phyloP scores from a whole-genome alignment of 2,797 vertebrate species.

The Gadopsis bispinosus region DNA sequence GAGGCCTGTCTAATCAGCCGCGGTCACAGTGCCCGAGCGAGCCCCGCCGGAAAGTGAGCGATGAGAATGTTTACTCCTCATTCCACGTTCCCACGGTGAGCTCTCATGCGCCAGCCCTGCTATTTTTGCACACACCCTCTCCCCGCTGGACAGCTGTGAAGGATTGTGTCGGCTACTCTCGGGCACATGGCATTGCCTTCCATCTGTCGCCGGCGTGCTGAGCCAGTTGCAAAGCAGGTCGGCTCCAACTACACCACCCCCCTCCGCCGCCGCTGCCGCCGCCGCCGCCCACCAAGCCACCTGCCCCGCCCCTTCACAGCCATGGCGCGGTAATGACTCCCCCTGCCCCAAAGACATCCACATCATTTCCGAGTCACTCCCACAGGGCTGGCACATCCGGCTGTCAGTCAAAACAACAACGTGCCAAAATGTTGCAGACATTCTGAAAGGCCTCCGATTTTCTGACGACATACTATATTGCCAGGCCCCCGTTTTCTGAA shows the following conservation, averaged over 20 bases:
- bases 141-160: conserved; percentile 76
- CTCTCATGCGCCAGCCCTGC: conserved; percentile 51
- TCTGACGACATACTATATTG: not conserved
- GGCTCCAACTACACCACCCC: conserved; percentile 8
- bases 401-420: conserved; percentile 70
- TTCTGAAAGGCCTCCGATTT: conserved; percentile 36
- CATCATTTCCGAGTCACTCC: conserved; percentile 61
- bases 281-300: conserved; percentile 9
- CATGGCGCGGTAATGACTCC: conserved; percentile 68
- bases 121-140: conserved; percentile 65
- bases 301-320: conserved; percentile 52
- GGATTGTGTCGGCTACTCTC: conserved; percentile 65
- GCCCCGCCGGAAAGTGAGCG: conserved; percentile 49
- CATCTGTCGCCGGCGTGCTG: conserved; percentile 70
- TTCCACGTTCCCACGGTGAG: conserved; percentile 58
- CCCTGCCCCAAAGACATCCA: conserved; percentile 56
- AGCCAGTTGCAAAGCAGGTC: conserved; percentile 65
- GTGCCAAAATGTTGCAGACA: conserved; percentile 59
- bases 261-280: too few species aligned
- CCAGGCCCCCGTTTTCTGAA: conserved; percentile 35
- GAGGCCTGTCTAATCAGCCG: conserved; percentile 58
- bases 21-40: conserved; percentile 18
- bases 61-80: conserved; percentile 72
- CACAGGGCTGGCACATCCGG: conserved; percentile 59
- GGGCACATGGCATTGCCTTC: conserved; percentile 71